Evolutionary conservation across 2,113 vertebrate species (phyloP).

Genomic region (Balaeniceps rex): DNA sequence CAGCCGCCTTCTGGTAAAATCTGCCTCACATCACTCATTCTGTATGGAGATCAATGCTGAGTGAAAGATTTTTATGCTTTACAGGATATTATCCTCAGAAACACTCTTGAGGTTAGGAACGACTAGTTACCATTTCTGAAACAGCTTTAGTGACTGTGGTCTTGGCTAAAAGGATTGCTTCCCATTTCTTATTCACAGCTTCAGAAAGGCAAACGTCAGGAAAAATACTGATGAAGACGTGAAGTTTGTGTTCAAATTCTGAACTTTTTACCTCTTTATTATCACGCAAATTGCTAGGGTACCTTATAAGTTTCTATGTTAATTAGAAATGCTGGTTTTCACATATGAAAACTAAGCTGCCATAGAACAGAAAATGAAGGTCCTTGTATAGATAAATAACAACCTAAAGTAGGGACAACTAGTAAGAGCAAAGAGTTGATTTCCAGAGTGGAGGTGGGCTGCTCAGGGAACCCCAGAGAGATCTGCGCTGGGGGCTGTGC

Average conservation of each 20-base stretch:
- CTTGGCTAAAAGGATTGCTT: neutral
- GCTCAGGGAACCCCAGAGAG: neutral
- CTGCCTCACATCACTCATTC: neutral
- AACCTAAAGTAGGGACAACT: neutral
- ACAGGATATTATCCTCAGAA: neutral
- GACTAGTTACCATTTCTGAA: neutral
- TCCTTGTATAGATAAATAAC: neutral
- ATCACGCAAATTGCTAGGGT: neutral
- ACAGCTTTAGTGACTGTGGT: neutral
- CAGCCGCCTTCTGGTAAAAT: neutral
- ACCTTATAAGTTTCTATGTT: neutral
- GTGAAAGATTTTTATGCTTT: neutral
- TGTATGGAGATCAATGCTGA: neutral
- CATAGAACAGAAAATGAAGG: neutral
- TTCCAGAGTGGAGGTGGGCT: neutral
- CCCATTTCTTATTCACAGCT: neutral
- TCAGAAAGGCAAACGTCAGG: neutral
- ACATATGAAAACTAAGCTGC: neutral
- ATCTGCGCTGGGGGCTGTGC: neutral
- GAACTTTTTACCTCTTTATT: neutral
- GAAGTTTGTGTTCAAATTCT: neutral
- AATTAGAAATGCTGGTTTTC: neutral
- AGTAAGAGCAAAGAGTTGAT: neutral
- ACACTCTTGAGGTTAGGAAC: neutral
- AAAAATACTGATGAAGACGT: neutral